Evolutionary conservation across 2,797 vertebrate genomes (phyloP).

Genomic region (Loris lydekkerianus): DNA sequence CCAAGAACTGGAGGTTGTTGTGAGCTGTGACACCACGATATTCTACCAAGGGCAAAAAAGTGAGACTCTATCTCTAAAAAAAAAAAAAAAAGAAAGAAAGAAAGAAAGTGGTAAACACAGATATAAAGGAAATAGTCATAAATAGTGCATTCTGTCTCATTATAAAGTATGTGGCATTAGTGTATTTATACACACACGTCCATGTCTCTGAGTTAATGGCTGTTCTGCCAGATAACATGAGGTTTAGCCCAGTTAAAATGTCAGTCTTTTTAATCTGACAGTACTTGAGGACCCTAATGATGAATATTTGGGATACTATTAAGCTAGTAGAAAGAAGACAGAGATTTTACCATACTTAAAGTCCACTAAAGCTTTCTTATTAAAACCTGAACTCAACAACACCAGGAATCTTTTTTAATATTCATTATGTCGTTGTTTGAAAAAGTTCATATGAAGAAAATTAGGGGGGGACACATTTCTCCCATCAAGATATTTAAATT

Average conservation of each 20-base stretch:
- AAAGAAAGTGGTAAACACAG: fast-evolving
- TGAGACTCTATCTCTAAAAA: no score
- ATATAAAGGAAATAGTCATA: not conserved
- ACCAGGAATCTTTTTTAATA: not conserved
- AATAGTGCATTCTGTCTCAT: not conserved
- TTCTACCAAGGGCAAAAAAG: no score
- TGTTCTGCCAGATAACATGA: not conserved
- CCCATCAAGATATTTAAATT: slow-evolving; percentile 7
- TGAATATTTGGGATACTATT: not conserved
- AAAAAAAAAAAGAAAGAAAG: no score
- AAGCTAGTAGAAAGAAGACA: not conserved
- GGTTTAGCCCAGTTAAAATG: not conserved
- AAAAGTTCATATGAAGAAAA: not conserved
- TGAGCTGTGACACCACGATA: no score
- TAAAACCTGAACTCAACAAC: not conserved
- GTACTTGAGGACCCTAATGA: not conserved
- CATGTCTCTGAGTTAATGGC: not conserved
- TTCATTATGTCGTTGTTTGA: not conserved
- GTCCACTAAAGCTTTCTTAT: not conserved
- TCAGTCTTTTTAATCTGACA: not conserved
- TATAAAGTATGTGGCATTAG: not conserved
- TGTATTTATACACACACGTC: not conserved
- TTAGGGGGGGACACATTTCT: not conserved
- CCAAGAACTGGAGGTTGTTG: no score
- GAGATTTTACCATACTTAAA: not conserved